Base-by-base conservation (phyloP, 2,113 vertebrate species). In the Proteles cristata region DNA sequence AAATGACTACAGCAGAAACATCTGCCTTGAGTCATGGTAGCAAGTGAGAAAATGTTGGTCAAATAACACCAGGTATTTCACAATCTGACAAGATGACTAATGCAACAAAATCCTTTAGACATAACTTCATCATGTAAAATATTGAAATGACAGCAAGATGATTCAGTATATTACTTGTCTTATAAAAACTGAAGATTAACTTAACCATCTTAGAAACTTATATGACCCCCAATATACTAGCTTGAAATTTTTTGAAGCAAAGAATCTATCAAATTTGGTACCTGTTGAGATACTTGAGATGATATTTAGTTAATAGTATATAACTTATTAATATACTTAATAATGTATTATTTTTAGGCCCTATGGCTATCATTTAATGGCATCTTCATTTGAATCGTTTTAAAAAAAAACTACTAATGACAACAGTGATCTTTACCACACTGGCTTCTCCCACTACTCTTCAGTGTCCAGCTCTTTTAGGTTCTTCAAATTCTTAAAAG, bases 111-210 rank as follows among this genome's bases (percentile, higher is more conserved):
- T 9, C 85, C 31, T 48, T 35, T 85, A 39, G 16, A 15, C 63
- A 48, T 43, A 83, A 89, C 26, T 25, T 5, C 26, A 43, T 11
- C 26, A 66, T 81, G 33, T 86, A 69, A 82, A 71, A 65, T 63
- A 90, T 10, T 45, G 61, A 94, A 86, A 76, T 58, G 25, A 80
- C 21, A 81, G 33, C 9, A 88, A 77, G 28, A 55, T 74, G 58
- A 80, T 76, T 76, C 71, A 33, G n/a, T 63, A 50, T 73, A 35
- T 15, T 53, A 1, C 19, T 94, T 39, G 43, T 48, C 65, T 68
- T 92, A 90, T n/a, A 89, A 88, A 88, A 82, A 84, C 7, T 81
- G 48, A 86, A 77, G 48, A 74, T 92, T 80, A 93, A 89, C 33
- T 76, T 76, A 53, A 28, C 19, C 68, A 65, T 39, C n/a, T 80